These are phyloP conservation scores for Xenentodon cancila DNA, from an alignment of 2,797 vertebrate genomes.

Conservation along the genomic window DNA sequence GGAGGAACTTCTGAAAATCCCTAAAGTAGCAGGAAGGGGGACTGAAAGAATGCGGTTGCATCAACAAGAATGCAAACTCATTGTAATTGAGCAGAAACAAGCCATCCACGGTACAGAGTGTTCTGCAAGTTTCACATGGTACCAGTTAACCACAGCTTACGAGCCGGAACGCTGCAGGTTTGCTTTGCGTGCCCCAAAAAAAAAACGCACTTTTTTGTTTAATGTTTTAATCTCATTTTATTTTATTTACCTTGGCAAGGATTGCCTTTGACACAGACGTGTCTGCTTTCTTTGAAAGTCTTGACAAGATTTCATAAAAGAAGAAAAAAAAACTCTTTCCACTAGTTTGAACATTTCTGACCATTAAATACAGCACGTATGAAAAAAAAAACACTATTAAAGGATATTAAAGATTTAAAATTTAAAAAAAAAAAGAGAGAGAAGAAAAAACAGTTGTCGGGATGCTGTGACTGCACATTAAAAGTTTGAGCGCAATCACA, in stretches of 20 bases:
- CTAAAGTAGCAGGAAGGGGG: constrained; percentile 16
- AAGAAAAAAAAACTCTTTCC: constrained; percentile 25
- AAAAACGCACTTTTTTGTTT: too few relatives aligned
- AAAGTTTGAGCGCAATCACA: constrained; percentile 25
- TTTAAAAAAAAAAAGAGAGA: constrained; percentile 1
- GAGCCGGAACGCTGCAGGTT: constrained; percentile 2
- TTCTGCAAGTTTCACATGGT: constrained; percentile 12
- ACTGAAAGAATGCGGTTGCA: constrained; percentile 56
- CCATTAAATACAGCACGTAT: constrained; percentile 19
- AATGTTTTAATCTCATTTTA: too few relatives aligned
- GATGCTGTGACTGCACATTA: constrained; percentile 21
- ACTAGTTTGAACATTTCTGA: constrained; percentile 5
- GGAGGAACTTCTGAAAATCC: constrained; percentile 22
- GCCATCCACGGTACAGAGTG: constrained; percentile 15
- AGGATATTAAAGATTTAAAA: constrained; percentile 14
- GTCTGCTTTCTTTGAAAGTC: constrained; percentile 14
- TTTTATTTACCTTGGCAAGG: constrained; percentile 37
- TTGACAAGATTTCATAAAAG: constrained; percentile 16
- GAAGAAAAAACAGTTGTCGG: constrained; percentile 33
- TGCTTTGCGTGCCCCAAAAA: not conserved
- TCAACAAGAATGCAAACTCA: constrained; percentile 39
- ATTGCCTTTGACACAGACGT: constrained; percentile 48
- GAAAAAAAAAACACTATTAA: constrained; percentile 40
- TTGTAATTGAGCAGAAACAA: constrained; percentile 18
- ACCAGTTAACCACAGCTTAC: not conserved